Conservation (phyloP, 2,888 invertebrate species). For the Hyposoter didymator region DNA sequence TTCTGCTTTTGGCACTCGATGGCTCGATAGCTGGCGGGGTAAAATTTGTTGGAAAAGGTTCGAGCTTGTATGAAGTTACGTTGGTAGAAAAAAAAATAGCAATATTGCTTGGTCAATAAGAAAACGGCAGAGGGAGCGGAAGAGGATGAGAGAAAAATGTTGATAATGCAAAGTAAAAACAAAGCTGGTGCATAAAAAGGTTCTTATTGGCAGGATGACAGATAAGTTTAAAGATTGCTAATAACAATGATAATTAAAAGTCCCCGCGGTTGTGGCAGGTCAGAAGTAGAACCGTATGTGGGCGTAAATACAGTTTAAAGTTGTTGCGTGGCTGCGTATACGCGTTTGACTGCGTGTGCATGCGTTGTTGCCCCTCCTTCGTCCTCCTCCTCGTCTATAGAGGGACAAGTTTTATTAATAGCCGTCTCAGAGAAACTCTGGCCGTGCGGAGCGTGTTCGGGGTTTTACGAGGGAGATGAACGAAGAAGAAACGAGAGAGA, state of each 20-base stretch:
- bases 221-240: neutral
- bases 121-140: too few relatives aligned
- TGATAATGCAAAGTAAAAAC: neutral
- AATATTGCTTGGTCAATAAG: too few relatives aligned
- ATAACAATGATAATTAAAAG: constrained; percentile 2
- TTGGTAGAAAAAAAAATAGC: too few relatives aligned
- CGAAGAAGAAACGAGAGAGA: neutral
- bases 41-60: too few relatives aligned
- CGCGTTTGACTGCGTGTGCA: neutral
- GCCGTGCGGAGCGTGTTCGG: neutral
- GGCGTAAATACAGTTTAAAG: constrained; percentile 28
- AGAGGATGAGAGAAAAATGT: neutral
- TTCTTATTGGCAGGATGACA: neutral
- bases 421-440: constrained; percentile 32
- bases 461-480: neutral
- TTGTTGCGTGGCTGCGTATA: neutral
- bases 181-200: neutral
- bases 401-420: constrained; percentile 49
- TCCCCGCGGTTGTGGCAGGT: constrained; percentile 46
- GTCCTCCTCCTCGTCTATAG: constrained; percentile 30
- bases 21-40: too few relatives aligned
- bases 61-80: too few relatives aligned
- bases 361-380: constrained; percentile 17
- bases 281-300: constrained; percentile 34
- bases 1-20: too few relatives aligned